A percentile compares a stretch with the other conserved stretches of the same genome.
Conservation (phyloP, 2,113 vertebrate genomes). For the Etheostoma cragini region DNA sequence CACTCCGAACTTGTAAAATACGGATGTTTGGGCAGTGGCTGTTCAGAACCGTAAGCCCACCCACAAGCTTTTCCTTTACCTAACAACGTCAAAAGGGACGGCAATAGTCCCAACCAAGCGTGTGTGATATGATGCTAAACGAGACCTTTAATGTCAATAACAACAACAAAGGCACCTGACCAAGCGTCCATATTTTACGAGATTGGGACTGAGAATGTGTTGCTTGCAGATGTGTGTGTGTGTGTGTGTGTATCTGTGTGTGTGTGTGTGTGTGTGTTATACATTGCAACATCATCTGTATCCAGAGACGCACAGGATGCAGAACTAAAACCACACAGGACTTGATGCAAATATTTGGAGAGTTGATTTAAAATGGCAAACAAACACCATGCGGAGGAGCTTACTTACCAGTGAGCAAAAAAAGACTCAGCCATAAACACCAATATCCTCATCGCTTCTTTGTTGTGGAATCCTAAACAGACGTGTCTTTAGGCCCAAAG, state of each 20-base stretch:
- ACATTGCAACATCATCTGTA: conserved; percentile 54
- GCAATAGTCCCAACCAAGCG: no score
- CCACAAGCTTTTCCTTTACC: no score
- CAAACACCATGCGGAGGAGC: conserved; percentile 66
- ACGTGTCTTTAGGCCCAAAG: conserved; percentile 27
- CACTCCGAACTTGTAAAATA: no score
- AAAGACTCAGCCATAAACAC: conserved; percentile 74
- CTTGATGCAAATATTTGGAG: conserved; percentile 79
- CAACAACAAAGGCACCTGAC: no score
- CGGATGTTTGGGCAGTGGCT: no score
- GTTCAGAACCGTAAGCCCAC: no score
- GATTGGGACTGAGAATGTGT: no score
- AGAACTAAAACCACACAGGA: conserved; percentile 64
- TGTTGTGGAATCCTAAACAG: conserved; percentile 61
- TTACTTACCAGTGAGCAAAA: conserved; percentile 65
- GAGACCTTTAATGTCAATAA: no score
- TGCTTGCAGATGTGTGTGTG: conserved; percentile 4
- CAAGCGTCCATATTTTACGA: no score
- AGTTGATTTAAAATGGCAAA: conserved; percentile 72
- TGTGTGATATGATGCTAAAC: no score
- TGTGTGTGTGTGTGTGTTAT: conserved; percentile 41
- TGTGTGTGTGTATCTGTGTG: conserved; percentile 43
- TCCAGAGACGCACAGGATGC: conserved; percentile 72
- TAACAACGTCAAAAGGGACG: no score
- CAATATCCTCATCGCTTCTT: conserved; percentile 63